Evolutionary conservation across 2,113 vertebrate genomes (phyloP), one percentile per base, ranked within the genome.

Genomic region (Sinocyclocheilus anophthalmus): DNA sequence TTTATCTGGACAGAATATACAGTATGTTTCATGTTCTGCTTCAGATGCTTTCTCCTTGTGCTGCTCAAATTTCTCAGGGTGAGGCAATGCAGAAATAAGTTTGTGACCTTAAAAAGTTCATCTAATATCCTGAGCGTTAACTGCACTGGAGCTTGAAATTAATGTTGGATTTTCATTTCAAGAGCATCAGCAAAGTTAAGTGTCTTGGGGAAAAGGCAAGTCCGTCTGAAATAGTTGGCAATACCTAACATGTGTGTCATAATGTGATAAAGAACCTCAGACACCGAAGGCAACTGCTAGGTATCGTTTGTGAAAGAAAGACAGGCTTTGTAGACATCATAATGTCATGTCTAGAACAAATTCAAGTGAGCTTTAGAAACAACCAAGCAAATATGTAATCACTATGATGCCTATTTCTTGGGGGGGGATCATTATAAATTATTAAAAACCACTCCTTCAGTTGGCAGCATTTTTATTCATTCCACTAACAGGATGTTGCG

Each of bases 131-230:
- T 50, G 69, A 85, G 42, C 30, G 42, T 89, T 80, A 67, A 78
- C 84, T 50, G 78, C 83, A 78, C 81, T 75, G 78, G 65, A 87
- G 85, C 88, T 83, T 87, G 85, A 89, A 87, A 87, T 89, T 70
- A 89, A 85, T 83, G 39, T 82, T 77, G 61, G 81, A 76, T 88
- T 88, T 87, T 85, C 70, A 53, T 89, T 86, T 84, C 82, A 50
- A 81, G 81, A 65, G 82, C 78, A 73, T 88, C 70, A 45, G 70
- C 79, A 84, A 83, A 89, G 82, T 86, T 76, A 81, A 77, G 48
- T 72, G 72, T 73, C 85, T 78, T 50, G 53, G 45, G 80, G 48
- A 81, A 81, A 83, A 61, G 63, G 39, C 84, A 72, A 78, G 65
- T 63, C 81, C 55, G 14, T 86, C 67, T 48, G 72, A 48, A 55